phyloP scores from a whole-genome alignment of 2,888 invertebrate genomes.

The Priocnemis perturbator region DNA sequence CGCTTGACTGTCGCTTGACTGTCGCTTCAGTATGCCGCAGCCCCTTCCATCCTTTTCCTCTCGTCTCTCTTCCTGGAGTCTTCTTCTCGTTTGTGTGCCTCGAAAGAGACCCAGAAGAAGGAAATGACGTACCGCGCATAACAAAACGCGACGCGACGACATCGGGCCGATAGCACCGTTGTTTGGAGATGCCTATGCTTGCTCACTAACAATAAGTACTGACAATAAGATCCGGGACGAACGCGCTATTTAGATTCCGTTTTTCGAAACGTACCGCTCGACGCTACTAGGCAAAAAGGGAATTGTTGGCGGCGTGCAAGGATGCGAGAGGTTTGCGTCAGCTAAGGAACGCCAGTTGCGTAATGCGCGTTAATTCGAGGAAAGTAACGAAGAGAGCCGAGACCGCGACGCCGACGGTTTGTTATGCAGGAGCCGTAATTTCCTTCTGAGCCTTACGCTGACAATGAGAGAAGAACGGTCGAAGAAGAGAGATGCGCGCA shows the following conservation, averaged over 20 bases:
- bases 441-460: too few relatives aligned
- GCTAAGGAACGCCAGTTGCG: background rate
- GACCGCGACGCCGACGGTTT: too few relatives aligned
- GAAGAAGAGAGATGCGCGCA: slow-evolving; percentile 32
- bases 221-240: too few relatives aligned
- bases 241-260: slow-evolving; percentile 13
- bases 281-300: too few relatives aligned
- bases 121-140: slow-evolving; percentile 59
- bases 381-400: too few relatives aligned
- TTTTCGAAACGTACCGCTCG: too few relatives aligned
- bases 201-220: too few relatives aligned
- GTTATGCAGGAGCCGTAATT: too few relatives aligned
- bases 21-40: slow-evolving; percentile 24
- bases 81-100: background rate
- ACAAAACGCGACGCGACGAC: slow-evolving; percentile 41
- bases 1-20: slow-evolving; percentile 4
- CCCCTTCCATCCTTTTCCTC: slow-evolving; percentile 25
- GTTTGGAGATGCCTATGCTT: too few relatives aligned
- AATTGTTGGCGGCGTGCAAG: too few relatives aligned
- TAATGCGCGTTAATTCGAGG: too few relatives aligned
- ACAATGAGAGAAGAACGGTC: slow-evolving; percentile 18
- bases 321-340: background rate
- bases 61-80: slow-evolving; percentile 1
- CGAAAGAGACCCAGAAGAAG: slow-evolving; percentile 45
- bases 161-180: slow-evolving; percentile 40